Evolutionary conservation across 2,797 vertebrate species (phyloP), one percentile per base, ranked within the genome.

Genomic region (Megaceryle alcyon): DNA sequence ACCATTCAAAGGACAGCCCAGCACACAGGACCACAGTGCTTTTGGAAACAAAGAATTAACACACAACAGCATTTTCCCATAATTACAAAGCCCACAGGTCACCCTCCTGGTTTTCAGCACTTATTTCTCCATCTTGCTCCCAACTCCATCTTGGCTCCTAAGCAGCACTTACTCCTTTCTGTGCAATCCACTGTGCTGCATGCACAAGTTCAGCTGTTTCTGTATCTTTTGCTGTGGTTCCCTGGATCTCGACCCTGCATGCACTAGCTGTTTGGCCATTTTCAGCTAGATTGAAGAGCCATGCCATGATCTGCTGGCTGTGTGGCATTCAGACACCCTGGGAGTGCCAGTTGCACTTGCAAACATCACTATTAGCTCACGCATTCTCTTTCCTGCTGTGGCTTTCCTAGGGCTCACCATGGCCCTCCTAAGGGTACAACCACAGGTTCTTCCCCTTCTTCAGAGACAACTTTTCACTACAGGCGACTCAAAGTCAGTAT

Each of bases 101-200:
- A 75, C 23, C 15, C 48, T 68, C 60, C 33, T 57, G 39, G 5
- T 49, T 82, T 88, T 41, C 48, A 39, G 29, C 10, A 7, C 53
- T 64, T 3, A 1, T 61, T 71, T 81, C 60, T 59, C 57, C 41
- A 4, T 28, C 37, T 53, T 35, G 26, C 14, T 87, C 39, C 33
- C 9, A 33, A 3, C 10, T 43, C 17, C 0, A 7, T n/a, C 33
- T 49, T 60, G 49, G 44, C 22, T 78, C 23, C 51, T 19, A 14
- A 19, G 23, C 1, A 4, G 23, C 1, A 4, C 37, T 26, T 20
- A 6, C 60, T 64, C 0, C 0, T 3, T 46, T 41, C 31, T 56
- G 22, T 33, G 46, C 31, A 25, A 2, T 1, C 9, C 64, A 12
- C 14, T 5, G 1, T 6, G 26, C 60, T 1, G 1, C 9, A 31